These are phyloP conservation scores for Noctilio leporinus DNA, from an alignment of 2,113 vertebrate species.

Conservation along the genomic window DNA sequence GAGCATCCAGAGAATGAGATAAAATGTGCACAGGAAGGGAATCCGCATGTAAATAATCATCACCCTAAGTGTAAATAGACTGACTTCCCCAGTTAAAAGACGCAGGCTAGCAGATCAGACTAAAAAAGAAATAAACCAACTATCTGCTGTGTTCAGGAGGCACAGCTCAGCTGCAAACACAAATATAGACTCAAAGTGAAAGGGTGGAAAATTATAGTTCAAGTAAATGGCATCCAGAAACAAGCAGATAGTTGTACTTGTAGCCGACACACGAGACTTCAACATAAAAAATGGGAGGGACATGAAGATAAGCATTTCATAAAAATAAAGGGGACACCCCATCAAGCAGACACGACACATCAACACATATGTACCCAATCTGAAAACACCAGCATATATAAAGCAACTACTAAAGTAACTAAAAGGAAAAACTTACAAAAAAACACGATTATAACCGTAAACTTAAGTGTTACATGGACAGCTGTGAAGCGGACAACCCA, in stretches of 20 bases:
- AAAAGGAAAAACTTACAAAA: background rate
- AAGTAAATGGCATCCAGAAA: background rate
- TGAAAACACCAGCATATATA: background rate
- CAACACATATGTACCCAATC: background rate
- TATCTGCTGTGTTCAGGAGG: background rate
- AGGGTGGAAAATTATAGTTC: background rate
- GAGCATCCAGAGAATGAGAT: background rate
- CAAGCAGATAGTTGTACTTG: background rate
- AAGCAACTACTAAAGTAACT: background rate
- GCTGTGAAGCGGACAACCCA: background rate
- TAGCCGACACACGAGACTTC: background rate
- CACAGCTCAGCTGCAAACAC: background rate
- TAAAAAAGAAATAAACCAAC: background rate
- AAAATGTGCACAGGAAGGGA: background rate
- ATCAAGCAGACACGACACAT: background rate
- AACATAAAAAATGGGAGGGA: background rate
- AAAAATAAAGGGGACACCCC: background rate
- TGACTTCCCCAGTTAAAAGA: background rate
- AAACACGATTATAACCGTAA: background rate
- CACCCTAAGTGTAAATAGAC: too few species aligned
- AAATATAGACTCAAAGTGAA: background rate
- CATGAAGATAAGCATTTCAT: background rate
- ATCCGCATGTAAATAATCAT: background rate
- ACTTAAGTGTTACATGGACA: accelerated
- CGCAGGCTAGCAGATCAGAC: background rate